phyloP scores from a whole-genome alignment of 1,140 invertebrate genomes.

The Zaprionus nigranus region DNA sequence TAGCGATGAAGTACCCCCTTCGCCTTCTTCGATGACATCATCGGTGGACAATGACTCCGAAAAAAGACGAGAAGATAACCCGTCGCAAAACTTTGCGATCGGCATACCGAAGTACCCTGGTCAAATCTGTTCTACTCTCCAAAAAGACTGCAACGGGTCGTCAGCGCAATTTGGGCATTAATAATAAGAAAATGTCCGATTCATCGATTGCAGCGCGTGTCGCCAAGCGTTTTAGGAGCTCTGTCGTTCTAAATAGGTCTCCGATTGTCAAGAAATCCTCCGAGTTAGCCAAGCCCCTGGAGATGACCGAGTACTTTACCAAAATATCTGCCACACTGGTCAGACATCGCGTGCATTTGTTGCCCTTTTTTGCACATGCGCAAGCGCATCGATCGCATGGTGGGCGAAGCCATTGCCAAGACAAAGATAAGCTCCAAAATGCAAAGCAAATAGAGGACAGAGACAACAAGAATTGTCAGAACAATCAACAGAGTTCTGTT shows the following conservation, averaged over 20 bases:
- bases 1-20: background rate
- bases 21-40: background rate
- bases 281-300: slow-evolving; percentile 17
- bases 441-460: background rate
- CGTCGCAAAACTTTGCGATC: slow-evolving; percentile 18
- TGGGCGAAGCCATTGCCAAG: slow-evolving; percentile 19
- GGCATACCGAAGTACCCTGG: background rate
- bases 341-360: slow-evolving; percentile 12
- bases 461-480: background rate
- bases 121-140: background rate
- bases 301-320: slow-evolving; percentile 31
- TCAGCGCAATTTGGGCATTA: background rate
- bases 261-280: slow-evolving; percentile 6
- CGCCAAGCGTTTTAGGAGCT: slow-evolving; percentile 22
- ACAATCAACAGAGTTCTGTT: background rate
- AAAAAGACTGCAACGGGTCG: background rate
- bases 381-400: slow-evolving; percentile 18
- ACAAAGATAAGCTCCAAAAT: background rate
- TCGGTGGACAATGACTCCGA: background rate
- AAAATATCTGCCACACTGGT: slow-evolving; percentile 27
- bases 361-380: slow-evolving; percentile 22
- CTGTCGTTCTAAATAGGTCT: background rate
- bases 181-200: background rate
- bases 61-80: background rate
- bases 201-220: slow-evolving; percentile 34